phyloP scores from a whole-genome alignment of 2,888 invertebrate species.

The Nasonovia ribisnigri region DNA sequence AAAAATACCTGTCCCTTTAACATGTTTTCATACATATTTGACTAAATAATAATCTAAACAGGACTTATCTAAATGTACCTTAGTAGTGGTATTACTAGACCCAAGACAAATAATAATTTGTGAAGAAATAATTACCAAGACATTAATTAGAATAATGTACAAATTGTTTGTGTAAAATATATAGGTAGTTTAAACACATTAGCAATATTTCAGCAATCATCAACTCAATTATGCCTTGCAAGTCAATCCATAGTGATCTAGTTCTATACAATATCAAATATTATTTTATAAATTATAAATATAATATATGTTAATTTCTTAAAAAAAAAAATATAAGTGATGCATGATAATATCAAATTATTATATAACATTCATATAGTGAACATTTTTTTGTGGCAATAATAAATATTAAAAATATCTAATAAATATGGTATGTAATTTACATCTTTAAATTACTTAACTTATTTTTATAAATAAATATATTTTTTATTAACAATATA shows the following conservation, averaged over 20 bases:
- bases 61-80: background rate
- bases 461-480: background rate
- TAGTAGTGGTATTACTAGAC: background rate
- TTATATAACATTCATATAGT: background rate
- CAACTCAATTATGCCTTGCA: background rate
- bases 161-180: background rate
- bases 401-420: conserved; percentile 2
- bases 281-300: background rate
- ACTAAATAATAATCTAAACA: background rate
- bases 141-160: background rate
- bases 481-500: background rate
- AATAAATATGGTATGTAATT: background rate
- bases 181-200: background rate
- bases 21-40: background rate
- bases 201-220: background rate
- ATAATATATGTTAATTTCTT: background rate
- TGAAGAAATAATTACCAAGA: background rate
- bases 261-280: background rate
- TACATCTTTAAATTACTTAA: background rate
- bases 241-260: background rate
- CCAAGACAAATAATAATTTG: background rate
- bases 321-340: background rate
- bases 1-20: background rate
- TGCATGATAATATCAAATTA: background rate
- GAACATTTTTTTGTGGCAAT: background rate